Evolutionary conservation across 2,113 vertebrate genomes (phyloP).

Genomic region (Cyprinodon tularosa): DNA sequence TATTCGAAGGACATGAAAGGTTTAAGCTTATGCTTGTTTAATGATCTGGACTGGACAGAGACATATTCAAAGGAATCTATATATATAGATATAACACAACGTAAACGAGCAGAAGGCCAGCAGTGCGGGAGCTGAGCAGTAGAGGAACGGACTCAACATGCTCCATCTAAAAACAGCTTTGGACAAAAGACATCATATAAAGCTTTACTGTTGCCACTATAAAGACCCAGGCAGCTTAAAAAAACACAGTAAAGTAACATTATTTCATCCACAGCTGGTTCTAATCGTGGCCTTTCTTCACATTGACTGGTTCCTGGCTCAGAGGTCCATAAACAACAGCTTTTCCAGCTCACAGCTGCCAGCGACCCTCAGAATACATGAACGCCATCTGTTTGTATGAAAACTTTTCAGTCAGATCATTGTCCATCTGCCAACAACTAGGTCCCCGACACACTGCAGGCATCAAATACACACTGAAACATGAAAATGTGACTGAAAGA

Average conservation of each 20-base stretch:
- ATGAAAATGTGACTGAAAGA: neutral
- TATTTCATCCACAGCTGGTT: neutral
- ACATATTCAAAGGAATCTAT: no score
- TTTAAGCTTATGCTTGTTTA: no score
- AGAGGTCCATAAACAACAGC: constrained; percentile 20
- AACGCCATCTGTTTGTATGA: neutral
- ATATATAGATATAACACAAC: no score
- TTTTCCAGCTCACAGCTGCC: constrained; percentile 3
- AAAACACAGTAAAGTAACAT: neutral
- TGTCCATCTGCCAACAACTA: neutral
- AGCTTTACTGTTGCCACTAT: neutral
- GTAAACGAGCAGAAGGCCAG: no score
- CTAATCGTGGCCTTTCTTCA: constrained; percentile 15
- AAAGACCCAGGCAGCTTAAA: neutral
- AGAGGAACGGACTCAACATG: no score
- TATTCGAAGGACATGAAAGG: no score
- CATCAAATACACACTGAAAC: neutral
- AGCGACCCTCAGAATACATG: constrained; percentile 5
- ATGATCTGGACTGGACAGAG: no score
- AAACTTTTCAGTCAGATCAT: neutral
- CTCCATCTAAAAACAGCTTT: neutral
- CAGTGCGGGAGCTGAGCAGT: no score
- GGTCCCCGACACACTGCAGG: neutral
- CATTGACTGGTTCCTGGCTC: constrained; percentile 24
- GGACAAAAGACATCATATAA: neutral